phyloP scores from a whole-genome alignment of 2,888 invertebrate species.

The Keiferia lycopersicella region DNA sequence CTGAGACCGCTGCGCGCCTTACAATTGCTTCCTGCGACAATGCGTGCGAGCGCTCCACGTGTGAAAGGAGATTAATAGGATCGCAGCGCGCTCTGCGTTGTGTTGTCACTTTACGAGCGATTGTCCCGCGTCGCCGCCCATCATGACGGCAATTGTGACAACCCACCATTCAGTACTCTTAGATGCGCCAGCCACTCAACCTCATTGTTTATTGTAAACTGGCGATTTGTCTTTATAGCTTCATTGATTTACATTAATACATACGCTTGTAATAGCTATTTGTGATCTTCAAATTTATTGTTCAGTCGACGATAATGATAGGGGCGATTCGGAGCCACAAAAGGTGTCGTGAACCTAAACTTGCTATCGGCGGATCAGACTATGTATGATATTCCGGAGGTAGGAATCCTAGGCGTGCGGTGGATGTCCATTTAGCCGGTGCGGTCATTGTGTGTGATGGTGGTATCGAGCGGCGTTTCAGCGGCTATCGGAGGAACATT shows the following conservation, averaged over 20 bases:
- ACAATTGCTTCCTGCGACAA: constrained; percentile 51
- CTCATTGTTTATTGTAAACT: constrained; percentile 41
- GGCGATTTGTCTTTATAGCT: constrained; percentile 41
- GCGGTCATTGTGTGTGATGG: constrained; percentile 69
- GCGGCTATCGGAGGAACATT: constrained; percentile 68
- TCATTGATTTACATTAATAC: constrained; percentile 40
- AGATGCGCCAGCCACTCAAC: constrained; percentile 35
- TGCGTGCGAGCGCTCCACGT: constrained; percentile 34
- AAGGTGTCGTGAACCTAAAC: constrained; percentile 44
- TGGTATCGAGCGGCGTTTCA: constrained; percentile 57
- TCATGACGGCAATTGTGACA: constrained; percentile 48
- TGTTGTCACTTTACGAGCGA: constrained; percentile 61
- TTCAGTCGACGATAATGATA: constrained; percentile 25
- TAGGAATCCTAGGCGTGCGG: constrained; percentile 56
- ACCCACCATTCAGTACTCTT: constrained; percentile 44
- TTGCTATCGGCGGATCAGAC: constrained; percentile 53
- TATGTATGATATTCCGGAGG: constrained; percentile 51
- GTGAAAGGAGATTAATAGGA: constrained; percentile 23
- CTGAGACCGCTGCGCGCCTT: constrained; percentile 46
- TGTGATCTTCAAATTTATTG: constrained; percentile 29
- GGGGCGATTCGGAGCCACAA: constrained; percentile 19
- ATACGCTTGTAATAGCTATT: constrained; percentile 25
- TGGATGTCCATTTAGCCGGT: constrained; percentile 66
- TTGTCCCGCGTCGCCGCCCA: constrained; percentile 46
- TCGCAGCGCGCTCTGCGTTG: constrained; percentile 35